A percentile compares a stretch with the other conserved stretches of the same genome.
Conservation (phyloP, 2,797 vertebrate species). For the Cynodonichthys magdalenae region DNA sequence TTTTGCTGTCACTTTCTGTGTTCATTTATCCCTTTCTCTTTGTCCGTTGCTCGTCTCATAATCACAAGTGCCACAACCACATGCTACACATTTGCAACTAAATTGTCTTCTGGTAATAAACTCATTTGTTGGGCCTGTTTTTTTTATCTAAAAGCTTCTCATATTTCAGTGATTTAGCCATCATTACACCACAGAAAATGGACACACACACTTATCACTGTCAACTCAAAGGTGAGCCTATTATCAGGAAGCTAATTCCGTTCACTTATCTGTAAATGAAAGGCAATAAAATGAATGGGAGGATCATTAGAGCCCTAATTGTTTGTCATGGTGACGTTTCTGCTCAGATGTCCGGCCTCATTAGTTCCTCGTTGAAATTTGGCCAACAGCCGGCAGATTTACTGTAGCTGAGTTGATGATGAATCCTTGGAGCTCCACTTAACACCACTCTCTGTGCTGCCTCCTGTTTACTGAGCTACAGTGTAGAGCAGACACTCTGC, state of each 20-base stretch:
- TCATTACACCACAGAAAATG: slow-evolving; percentile 58
- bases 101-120: slow-evolving; percentile 81
- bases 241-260: slow-evolving; percentile 71
- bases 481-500: slow-evolving; percentile 25
- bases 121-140: slow-evolving; percentile 62
- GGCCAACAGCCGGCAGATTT: slow-evolving; percentile 6
- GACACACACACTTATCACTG: slow-evolving; percentile 60
- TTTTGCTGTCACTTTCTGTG: slow-evolving; percentile 49
- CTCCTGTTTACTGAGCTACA: slow-evolving; percentile 41
- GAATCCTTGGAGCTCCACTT: slow-evolving; percentile 26
- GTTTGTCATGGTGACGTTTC: slow-evolving; percentile 58
- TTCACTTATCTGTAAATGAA: slow-evolving; percentile 68
- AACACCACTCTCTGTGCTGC: slow-evolving; percentile 20
- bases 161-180: slow-evolving; percentile 73
- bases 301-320: slow-evolving; percentile 70
- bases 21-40: slow-evolving; percentile 49
- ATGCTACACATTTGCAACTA: slow-evolving; percentile 78
- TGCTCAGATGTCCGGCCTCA: slow-evolving; percentile 53
- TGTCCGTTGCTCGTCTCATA: slow-evolving; percentile 52
- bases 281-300: slow-evolving; percentile 58
- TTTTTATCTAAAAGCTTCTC: slow-evolving; percentile 62
- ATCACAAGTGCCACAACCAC: slow-evolving; percentile 76
- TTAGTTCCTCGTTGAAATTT: slow-evolving; percentile 44
- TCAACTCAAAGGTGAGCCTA: slow-evolving; percentile 69
- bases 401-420: slow-evolving; percentile 26